Percentiles rank a stretch among this genome's conserved stretches.
phyloP scores from a whole-genome alignment of 2,797 vertebrate species.

The Poeciliopsis infans region DNA sequence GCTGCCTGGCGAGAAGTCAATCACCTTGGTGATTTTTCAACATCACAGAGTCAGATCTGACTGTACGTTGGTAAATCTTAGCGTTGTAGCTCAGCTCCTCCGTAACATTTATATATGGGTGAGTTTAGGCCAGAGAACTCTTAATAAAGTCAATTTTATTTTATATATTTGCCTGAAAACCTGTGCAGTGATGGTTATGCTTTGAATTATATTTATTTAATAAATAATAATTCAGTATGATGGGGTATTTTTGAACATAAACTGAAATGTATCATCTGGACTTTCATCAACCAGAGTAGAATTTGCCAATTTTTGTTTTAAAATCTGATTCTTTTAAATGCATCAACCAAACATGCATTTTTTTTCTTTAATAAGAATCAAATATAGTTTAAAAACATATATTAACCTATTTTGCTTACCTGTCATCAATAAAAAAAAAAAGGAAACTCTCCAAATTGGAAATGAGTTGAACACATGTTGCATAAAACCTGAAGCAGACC shows the following conservation, averaged over 20 bases:
- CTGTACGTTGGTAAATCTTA: not conserved
- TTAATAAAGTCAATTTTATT: not conserved
- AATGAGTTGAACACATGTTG: not conserved
- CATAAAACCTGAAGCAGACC: not conserved
- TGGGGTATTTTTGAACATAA: not conserved
- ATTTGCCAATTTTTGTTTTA: not conserved
- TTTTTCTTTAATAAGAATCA: not conserved
- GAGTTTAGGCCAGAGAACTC: not conserved
- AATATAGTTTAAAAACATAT: not conserved
- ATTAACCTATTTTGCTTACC: not conserved
- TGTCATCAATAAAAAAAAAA: slow-evolving; percentile 9
- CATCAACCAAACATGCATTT: not conserved
- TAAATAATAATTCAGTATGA: not conserved
- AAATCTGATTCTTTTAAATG: not conserved
- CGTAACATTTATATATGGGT: not conserved
- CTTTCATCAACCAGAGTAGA: not conserved
- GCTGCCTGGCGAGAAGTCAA: not conserved
- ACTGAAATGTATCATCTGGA: not conserved
- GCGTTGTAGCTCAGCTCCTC: not conserved
- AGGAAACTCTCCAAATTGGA: not conserved
- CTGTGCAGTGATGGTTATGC: not conserved
- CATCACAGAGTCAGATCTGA: not conserved
- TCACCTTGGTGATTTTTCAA: not conserved
- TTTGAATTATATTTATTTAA: not conserved
- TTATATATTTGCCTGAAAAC: slow-evolving; percentile 6